Evolutionary conservation across 1,140 invertebrate species (phyloP), one percentile per base, ranked within the genome.

Genomic region (Grapholita molesta): DNA sequence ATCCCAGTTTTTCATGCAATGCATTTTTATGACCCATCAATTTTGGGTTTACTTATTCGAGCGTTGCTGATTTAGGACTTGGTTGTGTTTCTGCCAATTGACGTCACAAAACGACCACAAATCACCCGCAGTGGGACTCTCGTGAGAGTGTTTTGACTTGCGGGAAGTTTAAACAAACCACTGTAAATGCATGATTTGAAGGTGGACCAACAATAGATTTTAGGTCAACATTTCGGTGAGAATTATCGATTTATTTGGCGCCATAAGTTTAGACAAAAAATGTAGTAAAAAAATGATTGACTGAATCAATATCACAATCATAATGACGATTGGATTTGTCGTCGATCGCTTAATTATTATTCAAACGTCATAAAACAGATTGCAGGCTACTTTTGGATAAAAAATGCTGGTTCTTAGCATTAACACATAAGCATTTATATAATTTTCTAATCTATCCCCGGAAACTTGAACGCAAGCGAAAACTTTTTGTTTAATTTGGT

Each of bases 31-130:
- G 6, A 48, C 15, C 42, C 42, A 61, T 28, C n/a, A 61, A 32
- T 61, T 61, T 61, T 61, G 55, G 55, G 28, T 23, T 12, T 61
- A 30, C 28, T 57, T n/a, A 25, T 18, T 53, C 24, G 3, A 32
- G 12, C 55, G 55, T 30, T 30, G 15, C 42, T 72, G 66, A 68
- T 79, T 80, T 79, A 80, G 73, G 74, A 72, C 77, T 78, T 67
- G 32, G 33, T 64, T 57, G 52, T 57, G 25, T 52, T 70, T 67
- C 53, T 83, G 80, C 82, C 82, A 83, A 86, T 80, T 83, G 80
- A 83, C 84, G 82, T 84, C 84, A 86, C 76, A 69, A 64, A 72
- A 67, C 69, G 73, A 73, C 72, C 76, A 77, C 76, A 82, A 75
- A 72, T 73, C 74, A 74, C 68, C 67, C 67, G 76, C 75, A 61